Percentiles rank a stretch among this genome's conserved stretches.
Conservation (phyloP, 2,113 vertebrate genomes). For the Ancistrus triradiatus region DNA sequence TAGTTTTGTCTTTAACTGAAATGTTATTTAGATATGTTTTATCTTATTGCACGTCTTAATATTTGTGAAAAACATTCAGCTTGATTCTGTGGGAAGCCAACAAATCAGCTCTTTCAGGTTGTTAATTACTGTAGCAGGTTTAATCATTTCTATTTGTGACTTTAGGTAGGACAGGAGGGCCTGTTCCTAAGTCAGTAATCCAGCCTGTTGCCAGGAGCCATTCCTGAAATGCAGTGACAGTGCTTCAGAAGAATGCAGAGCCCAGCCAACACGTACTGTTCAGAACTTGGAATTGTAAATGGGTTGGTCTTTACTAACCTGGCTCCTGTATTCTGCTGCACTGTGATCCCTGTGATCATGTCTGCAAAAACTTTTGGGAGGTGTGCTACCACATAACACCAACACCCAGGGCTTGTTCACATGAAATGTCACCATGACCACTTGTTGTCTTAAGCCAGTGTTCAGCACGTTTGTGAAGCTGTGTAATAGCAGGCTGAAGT, state of each 20-base stretch:
- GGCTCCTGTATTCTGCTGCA: conserved; percentile 11
- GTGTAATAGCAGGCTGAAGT: too few species aligned
- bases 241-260: conserved; percentile 31
- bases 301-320: conserved; percentile 21
- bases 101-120: too few species aligned
- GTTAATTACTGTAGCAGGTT: too few species aligned
- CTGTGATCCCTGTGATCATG: conserved; percentile 20
- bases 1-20: too few species aligned
- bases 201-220: neutral
- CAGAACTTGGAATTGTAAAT: conserved; percentile 18
- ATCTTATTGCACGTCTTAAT: too few species aligned
- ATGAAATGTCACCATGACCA: conserved; percentile 10
- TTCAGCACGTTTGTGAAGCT: neutral
- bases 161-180: neutral
- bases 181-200: conserved; percentile 15
- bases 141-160: too few species aligned
- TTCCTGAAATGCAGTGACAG: conserved; percentile 36
- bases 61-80: too few species aligned
- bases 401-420: neutral
- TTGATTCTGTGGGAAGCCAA: too few species aligned
- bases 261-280: conserved; percentile 28
- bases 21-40: too few species aligned
- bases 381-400: neutral
- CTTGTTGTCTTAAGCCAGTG: neutral
- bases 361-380: conserved; percentile 9